A percentile compares a stretch with the other conserved stretches of the same genome.
These are phyloP conservation scores for Lagopus muta DNA, from an alignment of 2,113 vertebrate species.

Conservation along the genomic window DNA sequence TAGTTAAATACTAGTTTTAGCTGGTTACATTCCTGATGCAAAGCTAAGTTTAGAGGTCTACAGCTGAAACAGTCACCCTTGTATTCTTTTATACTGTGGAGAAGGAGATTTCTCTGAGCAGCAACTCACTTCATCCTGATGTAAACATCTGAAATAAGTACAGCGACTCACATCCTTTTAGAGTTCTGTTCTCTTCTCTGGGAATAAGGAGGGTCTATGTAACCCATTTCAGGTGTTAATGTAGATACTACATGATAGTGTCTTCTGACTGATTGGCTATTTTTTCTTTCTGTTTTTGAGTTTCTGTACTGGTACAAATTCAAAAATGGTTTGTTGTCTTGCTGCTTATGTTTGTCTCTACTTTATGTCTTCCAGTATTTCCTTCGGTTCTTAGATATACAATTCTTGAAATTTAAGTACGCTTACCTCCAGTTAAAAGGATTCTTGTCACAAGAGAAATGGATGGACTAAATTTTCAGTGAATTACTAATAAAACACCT, in stretches of 20 bases:
- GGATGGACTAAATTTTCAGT: not conserved
- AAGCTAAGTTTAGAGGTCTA: not conserved
- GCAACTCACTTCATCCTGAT: not conserved
- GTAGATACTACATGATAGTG: not conserved
- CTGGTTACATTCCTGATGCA: not conserved
- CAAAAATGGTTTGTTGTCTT: not conserved
- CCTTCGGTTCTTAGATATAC: not conserved
- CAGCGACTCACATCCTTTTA: not conserved
- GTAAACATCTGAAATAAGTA: not conserved
- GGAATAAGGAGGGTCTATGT: not conserved
- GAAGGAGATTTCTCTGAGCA: not conserved
- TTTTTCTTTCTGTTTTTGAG: not conserved
- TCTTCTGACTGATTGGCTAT: not conserved
- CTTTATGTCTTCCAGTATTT: not conserved
- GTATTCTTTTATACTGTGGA: not conserved
- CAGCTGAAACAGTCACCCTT: not conserved
- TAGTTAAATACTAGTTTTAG: not conserved
- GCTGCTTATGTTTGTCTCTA: not conserved
- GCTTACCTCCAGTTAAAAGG: not conserved
- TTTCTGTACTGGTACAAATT: not conserved
- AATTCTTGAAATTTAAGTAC: not conserved
- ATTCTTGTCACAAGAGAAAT: not conserved
- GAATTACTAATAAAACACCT: not conserved
- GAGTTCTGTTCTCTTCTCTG: not conserved
- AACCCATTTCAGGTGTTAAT: not conserved